Base-by-base conservation (phyloP, 2,888 invertebrate species). In the Geophilus truncorum region DNA sequence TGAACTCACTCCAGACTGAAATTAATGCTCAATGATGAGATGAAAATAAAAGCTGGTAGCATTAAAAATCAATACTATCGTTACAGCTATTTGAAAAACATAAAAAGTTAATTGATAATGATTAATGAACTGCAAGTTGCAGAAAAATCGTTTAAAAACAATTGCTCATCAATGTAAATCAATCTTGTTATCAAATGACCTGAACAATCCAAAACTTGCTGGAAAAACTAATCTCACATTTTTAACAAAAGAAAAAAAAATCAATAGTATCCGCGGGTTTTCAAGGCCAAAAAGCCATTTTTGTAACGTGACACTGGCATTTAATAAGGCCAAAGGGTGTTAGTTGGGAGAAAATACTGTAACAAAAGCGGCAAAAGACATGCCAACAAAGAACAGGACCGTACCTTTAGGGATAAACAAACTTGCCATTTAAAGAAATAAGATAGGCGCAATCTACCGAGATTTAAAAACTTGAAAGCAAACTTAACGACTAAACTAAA, bases 191-290 rank as follows among this genome's bases (percentile, higher is more conserved):
- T 51, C 18, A 40, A 40, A 40, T 40, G n/a, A n/a, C n/a, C n/a
- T n/a, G n/a, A n/a, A n/a, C n/a, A n/a, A n/a, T n/a, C n/a, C n/a
- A n/a, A 40, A 40, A 40, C 40, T n/a, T 40, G 15, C 10, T n/a
- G n/a, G 40, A 34, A 34, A 9, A 40, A 40, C n/a, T n/a, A n/a
- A n/a, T n/a, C n/a, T n/a, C n/a, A n/a, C n/a, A n/a, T n/a, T n/a
- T n/a, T n/a, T n/a, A n/a, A n/a, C n/a, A n/a, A n/a, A 45, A 45
- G n/a, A 45, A 45, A 45, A 51, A 51, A 70, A 70, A 70, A 70
- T 70, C 70, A 70, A 70, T 70, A 70, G 70, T 2, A 28, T 70
- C 25, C 70, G 12, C 25, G 0, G 28, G 70, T 4, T 70, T 70
- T 28, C 70, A 70, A 70, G 70, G 70, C 70, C 28, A 9, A 10